Base-by-base conservation (phyloP, 2,888 invertebrate genomes). In the Pseudococcus viburni region DNA sequence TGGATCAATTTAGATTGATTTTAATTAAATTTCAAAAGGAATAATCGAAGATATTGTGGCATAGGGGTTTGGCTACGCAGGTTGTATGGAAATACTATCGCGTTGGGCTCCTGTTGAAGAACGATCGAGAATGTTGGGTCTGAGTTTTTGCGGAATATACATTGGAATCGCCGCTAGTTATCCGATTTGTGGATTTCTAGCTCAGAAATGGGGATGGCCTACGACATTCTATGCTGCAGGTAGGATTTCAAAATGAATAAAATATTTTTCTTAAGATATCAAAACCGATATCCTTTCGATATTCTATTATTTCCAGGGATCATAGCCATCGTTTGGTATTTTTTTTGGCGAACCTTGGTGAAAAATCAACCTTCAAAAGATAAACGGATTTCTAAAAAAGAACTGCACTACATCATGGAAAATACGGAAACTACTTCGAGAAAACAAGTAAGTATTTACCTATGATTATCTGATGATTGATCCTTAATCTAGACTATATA, bases 141-240 rank as follows among this genome's bases (percentile, higher is more conserved):
- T 73, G 0, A 33, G 73, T n/a, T 77, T 48, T 39, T 19, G 77
- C 0, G 87, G 87, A 48, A 51, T 51, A n/a, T 87, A 73, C 46
- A 46, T 73, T 9, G 87, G 51, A 8, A 48, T 51, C 5, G 87
- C 87, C 9, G 9, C 48, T 48, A 87, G 33, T 26, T 87, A 77
- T 55, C 87, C 87, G 5, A 33, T 55, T n/a, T 51, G 17, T 80
- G 87, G 87, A 48, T 87, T 51, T 51, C 15, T 87, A 12, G 80
- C 87, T 17, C 11, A 77, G 2, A 15, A 19, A 22, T 87, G 48
- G 77, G 87, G 87, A 33, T 87, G 87, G 87, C 22, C 68, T 1
- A 15, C 68, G 19, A 86, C 46, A 48, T 87, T 87, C 19, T 87
- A 87, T 33, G 51, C 95, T 0, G 96, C 95, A 89, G 96, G 95